Percentiles rank a stretch among this genome's conserved stretches.
These are phyloP conservation scores for Morinoia aosen DNA, from an alignment of 2,888 invertebrate species.

Conservation along the genomic window DNA sequence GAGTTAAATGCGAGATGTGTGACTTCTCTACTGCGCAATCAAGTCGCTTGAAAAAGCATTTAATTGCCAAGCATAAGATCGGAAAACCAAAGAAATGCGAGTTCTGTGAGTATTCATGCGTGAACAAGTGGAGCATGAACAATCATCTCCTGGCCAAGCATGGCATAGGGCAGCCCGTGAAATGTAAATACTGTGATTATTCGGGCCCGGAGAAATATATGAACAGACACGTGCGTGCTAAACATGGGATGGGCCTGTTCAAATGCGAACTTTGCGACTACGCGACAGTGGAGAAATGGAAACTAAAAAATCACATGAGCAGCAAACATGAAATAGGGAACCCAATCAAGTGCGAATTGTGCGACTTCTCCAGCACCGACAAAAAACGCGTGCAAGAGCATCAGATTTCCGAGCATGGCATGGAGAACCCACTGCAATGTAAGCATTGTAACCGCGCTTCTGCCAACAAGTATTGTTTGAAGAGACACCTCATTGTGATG, in stretches of 20 bases:
- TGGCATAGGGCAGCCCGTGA: background rate
- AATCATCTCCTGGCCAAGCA: background rate
- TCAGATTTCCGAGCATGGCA: too few relatives aligned
- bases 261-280: background rate
- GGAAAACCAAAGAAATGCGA: background rate
- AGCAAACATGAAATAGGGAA: background rate
- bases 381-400: too few relatives aligned
- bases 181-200: background rate
- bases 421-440: background rate
- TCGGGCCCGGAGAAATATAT: background rate
- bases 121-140: background rate
- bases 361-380: background rate
- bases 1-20: background rate
- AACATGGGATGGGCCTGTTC: background rate
- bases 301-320: background rate
- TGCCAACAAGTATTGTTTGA: background rate
- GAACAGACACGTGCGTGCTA: background rate
- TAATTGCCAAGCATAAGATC: background rate
- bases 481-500: background rate
- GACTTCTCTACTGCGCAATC: background rate
- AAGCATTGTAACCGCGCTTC: background rate
- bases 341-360: background rate
- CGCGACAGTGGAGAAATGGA: background rate
- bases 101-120: background rate
- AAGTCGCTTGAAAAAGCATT: background rate